Conservation (phyloP, 1,140 invertebrate species). For the Littorina saxatilis region DNA sequence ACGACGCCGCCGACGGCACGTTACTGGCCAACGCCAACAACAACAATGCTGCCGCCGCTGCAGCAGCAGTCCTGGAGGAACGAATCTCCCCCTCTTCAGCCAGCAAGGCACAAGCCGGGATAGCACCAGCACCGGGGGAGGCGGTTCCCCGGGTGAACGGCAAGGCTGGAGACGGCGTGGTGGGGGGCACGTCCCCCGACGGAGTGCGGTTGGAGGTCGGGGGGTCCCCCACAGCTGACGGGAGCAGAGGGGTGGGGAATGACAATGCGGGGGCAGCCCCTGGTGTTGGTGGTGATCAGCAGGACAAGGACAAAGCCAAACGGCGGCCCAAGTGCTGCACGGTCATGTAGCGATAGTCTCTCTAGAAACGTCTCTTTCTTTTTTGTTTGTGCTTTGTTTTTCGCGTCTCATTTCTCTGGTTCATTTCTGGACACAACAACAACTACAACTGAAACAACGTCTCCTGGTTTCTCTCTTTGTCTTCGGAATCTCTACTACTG, state of each 20-base stretch:
- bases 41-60: too few relatives aligned
- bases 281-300: too few relatives aligned
- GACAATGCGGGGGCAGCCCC: slow-evolving; percentile 18
- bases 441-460: too few relatives aligned
- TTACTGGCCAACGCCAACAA: background rate
- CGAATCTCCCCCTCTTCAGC: slow-evolving; percentile 26
- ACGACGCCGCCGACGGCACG: background rate
- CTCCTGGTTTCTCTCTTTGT: too few relatives aligned
- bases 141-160: slow-evolving; percentile 41
- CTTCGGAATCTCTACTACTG: too few relatives aligned
- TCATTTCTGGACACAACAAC: too few relatives aligned
- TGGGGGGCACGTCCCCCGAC: slow-evolving; percentile 7
- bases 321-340: slow-evolving; percentile 38
- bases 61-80: slow-evolving; percentile 36
- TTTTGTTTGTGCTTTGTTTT: too few relatives aligned
- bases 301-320: slow-evolving; percentile 40
- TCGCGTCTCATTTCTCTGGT: too few relatives aligned
- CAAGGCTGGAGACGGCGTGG: slow-evolving; percentile 25
- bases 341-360: slow-evolving; percentile 37
- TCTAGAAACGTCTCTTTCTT: too few relatives aligned
- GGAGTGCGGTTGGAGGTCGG: slow-evolving; percentile 24
- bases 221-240: slow-evolving; percentile 11
- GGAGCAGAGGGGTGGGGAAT: background rate
- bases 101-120: slow-evolving; percentile 17
- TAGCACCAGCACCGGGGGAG: background rate